Evolutionary conservation across 2,888 invertebrate genomes (phyloP), one percentile per base, ranked within the genome.

Genomic region (Cryptus armator): DNA sequence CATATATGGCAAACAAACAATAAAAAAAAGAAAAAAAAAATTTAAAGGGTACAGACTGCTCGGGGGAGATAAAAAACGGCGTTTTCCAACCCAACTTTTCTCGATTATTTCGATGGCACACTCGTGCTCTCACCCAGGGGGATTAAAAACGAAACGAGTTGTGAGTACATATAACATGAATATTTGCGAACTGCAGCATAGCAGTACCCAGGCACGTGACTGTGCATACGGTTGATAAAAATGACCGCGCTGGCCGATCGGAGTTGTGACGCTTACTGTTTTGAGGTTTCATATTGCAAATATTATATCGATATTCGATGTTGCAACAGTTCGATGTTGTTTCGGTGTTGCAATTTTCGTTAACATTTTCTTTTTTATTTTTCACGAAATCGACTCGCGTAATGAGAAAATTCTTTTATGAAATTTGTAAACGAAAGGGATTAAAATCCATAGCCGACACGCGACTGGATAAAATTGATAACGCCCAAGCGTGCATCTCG

Each of bases 381-480:
- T 24, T 24, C 24, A 24, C 7, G 7, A 37, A 37, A 5, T 7
- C 6, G 6, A 7, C 37, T 37, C 37, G 37, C 7, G 37, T 37
- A 37, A 37, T 37, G 5, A 48, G 12, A 48, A 48, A 14, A 10
- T 48, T 19, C 12, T 12, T 56, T 12, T 9, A 12, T 10, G 12
- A 19, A 37, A 24, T 4, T 24, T 9, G 53, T 3, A 24, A 19
- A 56, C 9, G 16, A 24, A 24, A 53, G 19, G 3, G 19, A 10
- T 12, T 19, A 19, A 32, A 24, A 59, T 1, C 43, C 14, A 43
- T 16, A 16, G 24, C 53, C 7, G 43, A 12, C 16, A 24, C 19
- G 71, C 43, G 29, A 3, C 24, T 72, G 53, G 5, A 43, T 80
- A 66, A 80, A 78, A 80, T 80, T 53, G 44, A 72, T 80, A 66